These are phyloP conservation scores for Athalia cordata DNA, from an alignment of 2,888 invertebrate genomes.

Conservation along the genomic window DNA sequence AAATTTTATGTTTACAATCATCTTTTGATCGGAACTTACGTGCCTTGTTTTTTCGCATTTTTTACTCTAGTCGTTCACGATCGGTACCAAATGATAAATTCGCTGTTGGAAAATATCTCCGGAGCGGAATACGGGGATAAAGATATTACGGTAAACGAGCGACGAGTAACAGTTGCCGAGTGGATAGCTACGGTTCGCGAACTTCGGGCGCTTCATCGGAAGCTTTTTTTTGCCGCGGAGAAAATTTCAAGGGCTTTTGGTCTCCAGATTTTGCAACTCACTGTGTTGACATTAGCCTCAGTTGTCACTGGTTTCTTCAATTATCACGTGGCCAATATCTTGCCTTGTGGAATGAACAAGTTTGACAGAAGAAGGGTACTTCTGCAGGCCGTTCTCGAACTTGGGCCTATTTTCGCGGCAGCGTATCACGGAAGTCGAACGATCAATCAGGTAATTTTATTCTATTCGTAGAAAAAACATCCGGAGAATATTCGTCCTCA, in stretches of 20 bases:
- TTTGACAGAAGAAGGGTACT: background rate
- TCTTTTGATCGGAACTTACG: background rate
- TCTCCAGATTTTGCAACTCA: constrained; percentile 8
- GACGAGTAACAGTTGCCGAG: background rate
- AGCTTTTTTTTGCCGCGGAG: constrained; percentile 24
- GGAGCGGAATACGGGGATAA: background rate
- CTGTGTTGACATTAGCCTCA: background rate
- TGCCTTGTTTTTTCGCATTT: background rate
- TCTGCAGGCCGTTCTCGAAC: background rate
- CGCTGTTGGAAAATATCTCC: background rate
- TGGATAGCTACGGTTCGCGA: constrained; percentile 11
- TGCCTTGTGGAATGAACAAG: background rate
- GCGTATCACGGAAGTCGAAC: constrained; percentile 26
- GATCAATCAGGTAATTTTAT: constrained; percentile 10
- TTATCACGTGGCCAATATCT: background rate
- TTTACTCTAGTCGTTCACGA: constrained; percentile 3
- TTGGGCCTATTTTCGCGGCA: background rate
- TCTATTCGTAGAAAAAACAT: too few relatives aligned
- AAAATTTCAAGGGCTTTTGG: constrained; percentile 9
- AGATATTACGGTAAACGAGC: background rate
- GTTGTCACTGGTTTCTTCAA: constrained; percentile 9
- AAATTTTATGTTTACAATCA: background rate
- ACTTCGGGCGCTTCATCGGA: constrained; percentile 16
- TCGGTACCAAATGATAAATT: constrained; percentile 27
- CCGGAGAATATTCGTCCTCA: too few relatives aligned